These are phyloP conservation scores for Pseudolaguvia tuberculata DNA, from an alignment of 2,113 vertebrate genomes.

Conservation along the genomic window DNA sequence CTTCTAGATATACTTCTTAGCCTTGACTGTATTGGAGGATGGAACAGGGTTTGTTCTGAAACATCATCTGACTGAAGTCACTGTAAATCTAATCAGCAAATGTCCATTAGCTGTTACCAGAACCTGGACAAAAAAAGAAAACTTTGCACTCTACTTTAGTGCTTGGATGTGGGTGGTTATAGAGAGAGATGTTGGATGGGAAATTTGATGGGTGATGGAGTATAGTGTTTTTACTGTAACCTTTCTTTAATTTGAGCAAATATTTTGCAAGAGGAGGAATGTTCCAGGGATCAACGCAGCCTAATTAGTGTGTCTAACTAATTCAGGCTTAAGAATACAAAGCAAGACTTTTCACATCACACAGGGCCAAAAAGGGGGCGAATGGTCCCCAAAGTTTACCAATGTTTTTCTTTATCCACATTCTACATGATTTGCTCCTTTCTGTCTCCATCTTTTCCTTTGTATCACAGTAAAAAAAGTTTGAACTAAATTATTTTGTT, in stretches of 20 bases:
- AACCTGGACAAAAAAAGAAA: not conserved
- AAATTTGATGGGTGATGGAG: constrained; percentile 17
- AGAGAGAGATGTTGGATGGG: not conserved
- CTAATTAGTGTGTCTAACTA: constrained; percentile 46
- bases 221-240: constrained; percentile 41
- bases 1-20: too few relatives aligned
- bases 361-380: not conserved
- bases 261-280: constrained; percentile 40
- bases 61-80: constrained; percentile 9
- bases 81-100: not conserved
- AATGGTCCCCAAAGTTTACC: constrained; percentile 6
- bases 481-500: constrained; percentile 29
- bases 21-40: too few relatives aligned
- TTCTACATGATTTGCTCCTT: constrained; percentile 24
- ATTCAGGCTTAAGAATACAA: constrained; percentile 39
- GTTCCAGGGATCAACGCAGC: constrained; percentile 37
- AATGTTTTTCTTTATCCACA: constrained; percentile 20
- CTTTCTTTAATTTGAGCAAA: constrained; percentile 45
- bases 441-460: constrained; percentile 7
- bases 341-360: constrained; percentile 33
- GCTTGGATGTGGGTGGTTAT: constrained; percentile 7
- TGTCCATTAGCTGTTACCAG: constrained; percentile 27
- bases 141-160: not conserved
- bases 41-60: not conserved
- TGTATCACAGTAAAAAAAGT: constrained; percentile 23